Conservation (phyloP, 2,797 vertebrate genomes). For the Molothrus aeneus region DNA sequence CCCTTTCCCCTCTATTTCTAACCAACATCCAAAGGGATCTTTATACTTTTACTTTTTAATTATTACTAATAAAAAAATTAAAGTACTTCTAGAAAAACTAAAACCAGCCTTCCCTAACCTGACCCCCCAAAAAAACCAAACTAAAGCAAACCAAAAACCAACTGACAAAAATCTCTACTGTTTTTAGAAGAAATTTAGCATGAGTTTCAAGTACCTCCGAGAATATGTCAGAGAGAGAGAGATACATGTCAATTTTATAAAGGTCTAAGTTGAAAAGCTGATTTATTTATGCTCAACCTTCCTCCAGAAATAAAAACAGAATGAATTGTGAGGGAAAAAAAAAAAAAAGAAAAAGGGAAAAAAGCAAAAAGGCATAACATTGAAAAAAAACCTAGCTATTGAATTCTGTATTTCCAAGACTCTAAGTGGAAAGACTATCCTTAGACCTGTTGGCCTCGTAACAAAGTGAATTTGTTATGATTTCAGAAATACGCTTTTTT, state of each 20-base stretch:
- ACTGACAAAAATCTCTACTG: not conserved
- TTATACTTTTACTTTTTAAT: not conserved
- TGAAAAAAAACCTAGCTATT: not conserved
- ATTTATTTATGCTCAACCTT: not conserved
- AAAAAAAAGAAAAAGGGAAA: fast-evolving
- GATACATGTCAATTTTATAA: not conserved
- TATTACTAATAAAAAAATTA: not conserved
- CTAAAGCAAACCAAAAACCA: not conserved
- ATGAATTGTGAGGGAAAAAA: not conserved
- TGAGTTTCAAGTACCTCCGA: not conserved
- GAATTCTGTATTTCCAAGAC: not conserved
- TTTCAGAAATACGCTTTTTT: not conserved
- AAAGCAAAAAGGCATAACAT: not conserved
- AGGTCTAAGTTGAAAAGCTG: not conserved
- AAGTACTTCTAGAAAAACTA: not conserved
- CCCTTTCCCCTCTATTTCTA: not conserved
- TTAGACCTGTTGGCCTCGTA: not conserved
- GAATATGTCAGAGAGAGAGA: not conserved
- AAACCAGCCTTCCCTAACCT: fast-evolving
- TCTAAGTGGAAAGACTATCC: not conserved
- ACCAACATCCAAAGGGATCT: fast-evolving
- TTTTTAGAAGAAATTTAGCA: not conserved
- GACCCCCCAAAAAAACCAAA: fast-evolving
- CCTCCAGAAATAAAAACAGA: not conserved
- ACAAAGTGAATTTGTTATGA: not conserved